A percentile compares a stretch with the other conserved stretches of the same genome.
These are phyloP conservation scores for Lordiphosa fenestrarum DNA, from an alignment of 2,888 invertebrate species.

Conservation along the genomic window DNA sequence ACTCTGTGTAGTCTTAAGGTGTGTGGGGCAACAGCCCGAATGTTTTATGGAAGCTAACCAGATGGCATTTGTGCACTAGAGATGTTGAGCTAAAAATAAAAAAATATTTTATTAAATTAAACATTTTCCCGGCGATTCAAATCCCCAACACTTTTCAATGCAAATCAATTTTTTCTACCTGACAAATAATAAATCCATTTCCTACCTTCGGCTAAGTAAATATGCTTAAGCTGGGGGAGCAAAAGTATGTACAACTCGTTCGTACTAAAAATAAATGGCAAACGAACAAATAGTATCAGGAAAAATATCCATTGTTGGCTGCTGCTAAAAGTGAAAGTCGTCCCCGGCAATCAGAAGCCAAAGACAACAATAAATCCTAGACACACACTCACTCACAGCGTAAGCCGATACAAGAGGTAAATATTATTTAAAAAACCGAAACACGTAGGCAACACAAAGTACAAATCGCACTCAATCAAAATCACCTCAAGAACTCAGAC, in stretches of 20 bases:
- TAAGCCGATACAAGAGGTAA: slow-evolving; percentile 52
- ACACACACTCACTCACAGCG: slow-evolving; percentile 23
- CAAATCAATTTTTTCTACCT: not conserved
- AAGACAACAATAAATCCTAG: slow-evolving; percentile 53
- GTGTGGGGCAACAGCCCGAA: too few species aligned
- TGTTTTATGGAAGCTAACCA: too few species aligned
- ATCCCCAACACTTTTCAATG: too few species aligned
- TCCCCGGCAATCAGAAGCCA: slow-evolving; percentile 40
- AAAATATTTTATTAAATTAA: too few species aligned
- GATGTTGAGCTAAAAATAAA: too few species aligned
- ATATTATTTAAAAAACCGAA: slow-evolving; percentile 71
- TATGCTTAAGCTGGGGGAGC: not conserved
- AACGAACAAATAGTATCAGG: slow-evolving; percentile 2
- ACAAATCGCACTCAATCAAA: slow-evolving; percentile 74
- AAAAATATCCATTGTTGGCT: not conserved
- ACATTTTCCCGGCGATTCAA: too few species aligned
- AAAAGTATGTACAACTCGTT: not conserved
- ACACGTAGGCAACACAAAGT: slow-evolving; percentile 69
- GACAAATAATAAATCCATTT: slow-evolving; percentile 2
- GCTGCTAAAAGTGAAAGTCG: slow-evolving; percentile 48
- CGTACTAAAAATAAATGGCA: slow-evolving; percentile 1
- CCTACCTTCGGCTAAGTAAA: not conserved
- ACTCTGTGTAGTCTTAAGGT: too few species aligned
- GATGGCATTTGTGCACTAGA: too few species aligned
- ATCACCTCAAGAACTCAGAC: slow-evolving; percentile 59